Evolutionary conservation across 2,113 vertebrate genomes (phyloP).

Genomic region (Nycticorax nycticorax): DNA sequence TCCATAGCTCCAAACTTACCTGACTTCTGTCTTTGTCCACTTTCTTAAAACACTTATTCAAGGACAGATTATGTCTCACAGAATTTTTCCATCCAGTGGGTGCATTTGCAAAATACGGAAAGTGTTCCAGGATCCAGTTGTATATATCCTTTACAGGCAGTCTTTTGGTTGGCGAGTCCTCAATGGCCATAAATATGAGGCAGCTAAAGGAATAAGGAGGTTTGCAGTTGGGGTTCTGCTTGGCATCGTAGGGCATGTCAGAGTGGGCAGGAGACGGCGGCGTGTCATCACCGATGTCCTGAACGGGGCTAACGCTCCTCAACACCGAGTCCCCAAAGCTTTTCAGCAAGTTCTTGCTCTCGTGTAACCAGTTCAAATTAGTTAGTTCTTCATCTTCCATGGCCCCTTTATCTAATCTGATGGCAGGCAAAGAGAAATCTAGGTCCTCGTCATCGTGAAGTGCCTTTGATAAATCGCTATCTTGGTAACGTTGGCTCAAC

Average conservation of each 20-base stretch:
- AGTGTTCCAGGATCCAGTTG: slow-evolving; percentile 99
- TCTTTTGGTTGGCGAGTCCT: slow-evolving; percentile 94
- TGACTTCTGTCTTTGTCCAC: slow-evolving; percentile 99
- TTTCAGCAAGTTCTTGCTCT: slow-evolving; percentile 96
- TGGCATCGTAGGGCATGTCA: slow-evolving; percentile 88
- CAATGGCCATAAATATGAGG: slow-evolving; percentile 99
- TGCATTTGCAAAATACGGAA: slow-evolving; percentile 95
- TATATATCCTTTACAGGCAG: slow-evolving; percentile 99
- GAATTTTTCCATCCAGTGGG: slow-evolving; percentile 99
- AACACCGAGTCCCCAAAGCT: slow-evolving; percentile 95
- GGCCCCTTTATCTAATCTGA: slow-evolving; percentile 82
- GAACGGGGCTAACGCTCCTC: slow-evolving; percentile 92
- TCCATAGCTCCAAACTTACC: slow-evolving; percentile 76
- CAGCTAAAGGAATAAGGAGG: slow-evolving; percentile 99
- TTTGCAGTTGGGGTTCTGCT: slow-evolving; percentile 94
- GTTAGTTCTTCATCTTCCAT: slow-evolving; percentile 95
- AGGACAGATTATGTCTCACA: slow-evolving; percentile 94
- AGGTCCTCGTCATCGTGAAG: slow-evolving; percentile 91
- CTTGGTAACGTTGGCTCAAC: slow-evolving; percentile 87
- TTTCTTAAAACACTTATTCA: slow-evolving; percentile 99
- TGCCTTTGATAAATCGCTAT: slow-evolving; percentile 83
- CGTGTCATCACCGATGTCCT: slow-evolving; percentile 88
- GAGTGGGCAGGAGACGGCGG: slow-evolving; percentile 87
- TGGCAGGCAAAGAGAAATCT: slow-evolving; percentile 87
- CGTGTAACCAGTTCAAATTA: slow-evolving; percentile 97